These are phyloP conservation scores for Orycteropus afer DNA, from an alignment of 2,113 vertebrate species.

Conservation along the genomic window DNA sequence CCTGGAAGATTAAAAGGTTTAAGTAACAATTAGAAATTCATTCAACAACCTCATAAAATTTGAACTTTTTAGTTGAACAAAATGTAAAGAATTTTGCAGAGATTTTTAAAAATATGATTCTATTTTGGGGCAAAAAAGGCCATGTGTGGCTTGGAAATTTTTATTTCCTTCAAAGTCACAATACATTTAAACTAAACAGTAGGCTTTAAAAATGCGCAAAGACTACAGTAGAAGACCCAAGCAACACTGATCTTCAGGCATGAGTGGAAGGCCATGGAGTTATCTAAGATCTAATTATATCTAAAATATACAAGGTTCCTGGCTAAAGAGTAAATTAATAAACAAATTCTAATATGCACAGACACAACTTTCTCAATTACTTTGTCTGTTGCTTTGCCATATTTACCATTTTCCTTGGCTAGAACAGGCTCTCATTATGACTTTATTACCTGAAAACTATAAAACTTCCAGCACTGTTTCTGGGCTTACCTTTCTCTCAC, in stretches of 20 bases:
- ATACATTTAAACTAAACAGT: not conserved
- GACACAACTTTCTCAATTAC: constrained; percentile 30
- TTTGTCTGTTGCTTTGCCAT: not conserved
- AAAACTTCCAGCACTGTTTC: constrained; percentile 37
- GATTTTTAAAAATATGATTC: not conserved
- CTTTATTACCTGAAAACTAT: constrained; percentile 40
- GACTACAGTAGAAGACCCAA: not conserved
- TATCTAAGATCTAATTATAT: not conserved
- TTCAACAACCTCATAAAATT: not conserved
- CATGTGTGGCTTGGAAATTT: not conserved
- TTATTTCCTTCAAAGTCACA: constrained; percentile 27
- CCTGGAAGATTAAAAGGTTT: not conserved
- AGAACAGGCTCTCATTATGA: constrained; percentile 11
- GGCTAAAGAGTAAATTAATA: not conserved
- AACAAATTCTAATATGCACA: not conserved
- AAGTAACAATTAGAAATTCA: not conserved
- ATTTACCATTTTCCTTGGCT: not conserved
- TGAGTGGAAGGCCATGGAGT: not conserved
- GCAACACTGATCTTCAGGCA: not conserved
- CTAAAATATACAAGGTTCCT: not conserved
- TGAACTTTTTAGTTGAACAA: constrained; percentile 24
- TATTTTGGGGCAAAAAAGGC: not conserved
- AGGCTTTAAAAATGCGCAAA: not conserved
- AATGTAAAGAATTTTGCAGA: not conserved
- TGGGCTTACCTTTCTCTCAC: not conserved